Percentiles rank a stretch among this genome's conserved stretches.
Conservation (phyloP, 2,113 vertebrate species). For the Phoxinus phoxinus region DNA sequence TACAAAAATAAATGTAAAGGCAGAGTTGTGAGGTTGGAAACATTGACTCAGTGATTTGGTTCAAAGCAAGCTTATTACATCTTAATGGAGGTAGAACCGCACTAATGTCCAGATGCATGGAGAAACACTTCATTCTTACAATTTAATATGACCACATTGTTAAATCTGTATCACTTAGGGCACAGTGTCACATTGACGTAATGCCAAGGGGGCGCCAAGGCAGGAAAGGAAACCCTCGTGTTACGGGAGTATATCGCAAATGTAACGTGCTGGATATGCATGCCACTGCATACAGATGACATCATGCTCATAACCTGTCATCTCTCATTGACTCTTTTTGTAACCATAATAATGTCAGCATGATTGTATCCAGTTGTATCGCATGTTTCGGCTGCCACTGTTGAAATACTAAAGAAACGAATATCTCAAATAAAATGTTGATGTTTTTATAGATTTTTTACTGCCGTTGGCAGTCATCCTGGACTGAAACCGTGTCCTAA, state of each 20-base stretch:
- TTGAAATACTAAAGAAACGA: neutral
- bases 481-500: neutral
- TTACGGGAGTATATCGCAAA: neutral
- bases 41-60: conserved; percentile 12
- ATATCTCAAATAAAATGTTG: neutral
- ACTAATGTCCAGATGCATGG: neutral
- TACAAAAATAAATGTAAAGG: conserved; percentile 19
- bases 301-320: conserved; percentile 1
- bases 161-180: conserved; percentile 37
- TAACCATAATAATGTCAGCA: neutral
- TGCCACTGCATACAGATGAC: neutral
- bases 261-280: neutral
- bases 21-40: conserved; percentile 48
- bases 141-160: conserved; percentile 23
- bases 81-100: neutral
- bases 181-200: conserved; percentile 35
- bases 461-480: neutral
- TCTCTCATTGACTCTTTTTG: neutral
- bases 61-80: conserved; percentile 28
- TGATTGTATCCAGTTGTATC: neutral
- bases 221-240: neutral
- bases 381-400: neutral
- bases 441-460: neutral
- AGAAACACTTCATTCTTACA: conserved; percentile 20
- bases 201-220: conserved; percentile 17